A percentile compares a stretch with the other conserved stretches of the same genome.
These are phyloP conservation scores for Daphoenositta chrysoptera DNA, from an alignment of 2,113 vertebrate species.

Conservation along the genomic window DNA sequence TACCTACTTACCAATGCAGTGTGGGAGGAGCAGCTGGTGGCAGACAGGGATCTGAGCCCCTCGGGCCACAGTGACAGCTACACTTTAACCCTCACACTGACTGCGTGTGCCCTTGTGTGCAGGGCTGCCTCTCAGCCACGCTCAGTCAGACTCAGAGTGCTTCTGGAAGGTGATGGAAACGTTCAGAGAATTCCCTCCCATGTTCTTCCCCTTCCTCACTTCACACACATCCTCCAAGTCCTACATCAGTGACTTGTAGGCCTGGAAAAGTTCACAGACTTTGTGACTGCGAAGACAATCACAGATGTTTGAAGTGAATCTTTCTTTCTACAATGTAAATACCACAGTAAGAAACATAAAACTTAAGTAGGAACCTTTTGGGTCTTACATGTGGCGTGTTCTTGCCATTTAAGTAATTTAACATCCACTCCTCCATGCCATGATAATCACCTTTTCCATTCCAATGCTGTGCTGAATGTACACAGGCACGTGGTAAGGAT, in stretches of 20 bases:
- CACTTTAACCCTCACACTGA: not conserved
- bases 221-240: not conserved
- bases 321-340: not conserved
- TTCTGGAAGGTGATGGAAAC: not conserved
- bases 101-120: not conserved
- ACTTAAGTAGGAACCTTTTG: not conserved
- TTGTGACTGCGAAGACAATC: not conserved
- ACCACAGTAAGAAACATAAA: not conserved
- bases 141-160: not conserved
- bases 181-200: not conserved
- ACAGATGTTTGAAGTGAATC: not conserved
- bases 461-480: not conserved
- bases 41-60: not conserved
- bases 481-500: not conserved
- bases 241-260: not conserved
- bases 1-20: not conserved
- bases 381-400: not conserved
- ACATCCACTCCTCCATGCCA: not conserved
- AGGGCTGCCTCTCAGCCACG: not conserved
- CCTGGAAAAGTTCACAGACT: not conserved
- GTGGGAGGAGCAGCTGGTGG: not conserved
- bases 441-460: not conserved
- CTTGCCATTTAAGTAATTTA: not conserved
- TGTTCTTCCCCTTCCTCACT: not conserved
- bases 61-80: not conserved